Percentiles rank a stretch among this genome's conserved stretches.
These are phyloP conservation scores for Macrotus californicus DNA, from an alignment of 2,113 vertebrate species.

Conservation along the genomic window DNA sequence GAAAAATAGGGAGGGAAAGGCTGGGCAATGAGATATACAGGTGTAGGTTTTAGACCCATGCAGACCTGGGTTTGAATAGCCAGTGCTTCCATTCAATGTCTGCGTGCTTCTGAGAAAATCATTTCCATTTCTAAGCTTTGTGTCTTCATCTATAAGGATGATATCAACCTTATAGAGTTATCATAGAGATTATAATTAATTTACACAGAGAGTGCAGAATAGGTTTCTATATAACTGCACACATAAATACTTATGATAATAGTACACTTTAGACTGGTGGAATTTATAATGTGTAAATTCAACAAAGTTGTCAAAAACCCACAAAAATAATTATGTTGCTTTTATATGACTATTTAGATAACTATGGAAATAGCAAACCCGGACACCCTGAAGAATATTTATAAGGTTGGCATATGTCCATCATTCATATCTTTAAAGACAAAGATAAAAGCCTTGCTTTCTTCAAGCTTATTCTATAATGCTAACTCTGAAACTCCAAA, in stretches of 20 bases:
- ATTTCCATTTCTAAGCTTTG: neutral
- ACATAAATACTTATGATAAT: neutral
- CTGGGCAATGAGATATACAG: neutral
- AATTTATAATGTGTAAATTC: neutral
- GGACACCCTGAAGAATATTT: neutral
- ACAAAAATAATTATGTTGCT: neutral
- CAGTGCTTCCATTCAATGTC: neutral
- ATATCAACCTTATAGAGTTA: neutral
- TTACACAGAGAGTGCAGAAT: neutral
- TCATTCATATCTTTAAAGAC: slow-evolving; percentile 18
- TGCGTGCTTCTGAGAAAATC: neutral
- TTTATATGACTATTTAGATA: slow-evolving; percentile 29
- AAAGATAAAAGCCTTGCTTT: slow-evolving; percentile 26
- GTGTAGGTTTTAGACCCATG: neutral
- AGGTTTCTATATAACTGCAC: neutral
- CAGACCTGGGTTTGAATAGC: neutral
- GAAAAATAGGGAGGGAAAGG: neutral
- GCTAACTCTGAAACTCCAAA: neutral
- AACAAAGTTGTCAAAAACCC: neutral
- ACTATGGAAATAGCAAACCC: neutral
- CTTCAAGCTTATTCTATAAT: neutral
- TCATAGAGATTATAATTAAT: neutral
- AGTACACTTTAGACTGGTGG: neutral
- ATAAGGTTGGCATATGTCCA: neutral
- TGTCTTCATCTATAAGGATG: neutral